Evolutionary conservation across 2,797 vertebrate species (phyloP), one percentile per base, ranked within the genome.

Genomic region (Pseudochaenichthys georgianus): DNA sequence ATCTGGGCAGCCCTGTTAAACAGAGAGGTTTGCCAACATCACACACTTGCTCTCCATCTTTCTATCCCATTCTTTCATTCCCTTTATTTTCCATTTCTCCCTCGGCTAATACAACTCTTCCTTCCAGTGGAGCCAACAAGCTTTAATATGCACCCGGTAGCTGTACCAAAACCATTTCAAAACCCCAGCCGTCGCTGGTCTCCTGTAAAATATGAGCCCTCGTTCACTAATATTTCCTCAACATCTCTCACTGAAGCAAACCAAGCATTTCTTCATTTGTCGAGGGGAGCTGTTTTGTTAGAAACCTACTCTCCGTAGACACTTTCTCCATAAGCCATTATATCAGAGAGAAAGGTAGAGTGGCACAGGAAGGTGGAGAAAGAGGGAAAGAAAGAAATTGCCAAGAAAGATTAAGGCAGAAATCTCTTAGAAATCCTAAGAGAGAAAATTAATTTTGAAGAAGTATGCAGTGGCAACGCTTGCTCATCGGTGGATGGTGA

Each of bases 1-100:
- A 82, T 80, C 78, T 78, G 78, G 75, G 80, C 87, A 81, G 87
- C 73, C 84, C 84, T 84, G 83, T 87, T 90, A 82, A 90, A 89
- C 89, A 84, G 69, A 62, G 59, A 50, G 19, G 57, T 81, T 87
- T 89, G 88, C 89, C 87, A 89, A 67, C 66, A 78, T 62, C 59
- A 42, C 64, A 77, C 66, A 80, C 72, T 85, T 51, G 1, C 57
- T 78, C 62, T 69, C 73, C 5, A 47, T 81, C 75, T 78, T 67
- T 82, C 66, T 50, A 63, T 79, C 77, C 81, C 81, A 72, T 82
- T 84, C 75, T 77, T 73, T 85, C 82, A 65, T 69, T 87, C 47
- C 74, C 54, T 70, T 68, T 77, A 64, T 85, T 38, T 74, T 88
- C 73, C 67, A 62, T 81, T 79, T 80, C 64, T 83, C 76, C 73